These are phyloP conservation scores for Ispidina lecontei DNA, from an alignment of 2,797 vertebrate genomes.

Conservation along the genomic window DNA sequence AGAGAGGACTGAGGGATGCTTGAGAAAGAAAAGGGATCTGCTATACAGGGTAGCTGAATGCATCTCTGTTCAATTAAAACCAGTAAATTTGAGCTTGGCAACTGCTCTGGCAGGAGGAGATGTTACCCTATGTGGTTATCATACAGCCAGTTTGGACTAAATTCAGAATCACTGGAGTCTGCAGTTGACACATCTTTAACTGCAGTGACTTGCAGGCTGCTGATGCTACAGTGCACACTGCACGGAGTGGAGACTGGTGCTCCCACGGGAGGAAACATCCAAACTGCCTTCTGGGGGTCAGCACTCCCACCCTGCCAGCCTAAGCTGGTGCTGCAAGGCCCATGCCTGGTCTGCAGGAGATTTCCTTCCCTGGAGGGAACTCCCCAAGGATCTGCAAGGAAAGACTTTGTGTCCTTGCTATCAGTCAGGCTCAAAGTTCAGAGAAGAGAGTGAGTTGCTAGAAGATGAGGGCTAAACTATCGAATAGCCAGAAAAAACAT, in stretches of 20 bases:
- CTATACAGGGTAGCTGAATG: not conserved
- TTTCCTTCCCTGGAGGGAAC: not conserved
- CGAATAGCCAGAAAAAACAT: not conserved
- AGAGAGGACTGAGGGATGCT: not conserved
- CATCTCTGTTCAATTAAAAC: slow-evolving; percentile 10
- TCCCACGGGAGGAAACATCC: not conserved
- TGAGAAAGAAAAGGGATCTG: not conserved
- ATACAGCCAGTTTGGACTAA: not conserved
- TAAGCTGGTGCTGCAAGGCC: not conserved
- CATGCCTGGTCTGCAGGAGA: not conserved
- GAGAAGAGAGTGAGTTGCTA: not conserved
- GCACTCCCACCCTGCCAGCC: not conserved
- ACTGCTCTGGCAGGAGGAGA: not conserved
- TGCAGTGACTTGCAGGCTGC: not conserved
- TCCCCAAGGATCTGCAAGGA: not conserved
- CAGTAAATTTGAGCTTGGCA: not conserved
- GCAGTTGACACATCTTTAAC: not conserved
- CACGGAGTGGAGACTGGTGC: too few relatives aligned
- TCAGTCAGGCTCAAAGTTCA: not conserved
- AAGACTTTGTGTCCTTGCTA: not conserved
- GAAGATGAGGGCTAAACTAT: not conserved
- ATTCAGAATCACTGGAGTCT: not conserved
- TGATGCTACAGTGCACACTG: not conserved
- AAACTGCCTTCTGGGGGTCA: not conserved
- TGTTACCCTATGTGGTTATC: not conserved